Evolutionary conservation across 1,140 invertebrate genomes (phyloP).

Genomic region (Neomicropteryx cornuta): DNA sequence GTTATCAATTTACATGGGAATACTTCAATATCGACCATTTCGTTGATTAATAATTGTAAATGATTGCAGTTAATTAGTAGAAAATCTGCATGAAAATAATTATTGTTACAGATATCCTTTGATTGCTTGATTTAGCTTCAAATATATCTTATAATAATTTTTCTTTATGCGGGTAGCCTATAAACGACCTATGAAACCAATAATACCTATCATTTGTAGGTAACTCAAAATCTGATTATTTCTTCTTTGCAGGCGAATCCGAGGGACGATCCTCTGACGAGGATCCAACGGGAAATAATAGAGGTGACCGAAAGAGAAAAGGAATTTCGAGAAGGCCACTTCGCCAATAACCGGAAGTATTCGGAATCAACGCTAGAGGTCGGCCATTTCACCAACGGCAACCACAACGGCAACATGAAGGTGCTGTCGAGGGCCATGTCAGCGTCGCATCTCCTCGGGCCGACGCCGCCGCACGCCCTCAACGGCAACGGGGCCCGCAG

Average conservation of each 20-base stretch:
- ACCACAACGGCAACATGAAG: conserved; percentile 30
- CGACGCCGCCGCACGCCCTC: conserved; percentile 22
- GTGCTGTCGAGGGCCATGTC: conserved; percentile 45
- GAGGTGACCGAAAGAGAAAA: conserved; percentile 55
- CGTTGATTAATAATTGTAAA: no score
- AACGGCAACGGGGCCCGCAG: conserved; percentile 37
- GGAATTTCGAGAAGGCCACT: conserved; percentile 49
- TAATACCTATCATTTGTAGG: no score
- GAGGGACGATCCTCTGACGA: conserved; percentile 46
- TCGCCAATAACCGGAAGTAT: conserved; percentile 34
- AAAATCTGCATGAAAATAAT: no score
- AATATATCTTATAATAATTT: no score
- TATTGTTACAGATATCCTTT: no score
- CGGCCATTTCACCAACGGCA: conserved; percentile 26
- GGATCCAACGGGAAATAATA: conserved; percentile 58
- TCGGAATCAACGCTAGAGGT: conserved; percentile 34
- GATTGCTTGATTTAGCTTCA: no score
- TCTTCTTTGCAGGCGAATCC: conserved; percentile 30
- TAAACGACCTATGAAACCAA: no score
- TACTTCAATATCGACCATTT: no score
- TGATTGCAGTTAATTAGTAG: no score
- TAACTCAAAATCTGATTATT: no score
- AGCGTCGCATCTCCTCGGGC: conserved; percentile 42
- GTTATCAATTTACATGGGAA: no score
- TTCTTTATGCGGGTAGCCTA: no score